A percentile compares a stretch with the other conserved stretches of the same genome.
Evolutionary conservation across 2,797 vertebrate genomes (phyloP).

Genomic region (Fundulus diaphanus): DNA sequence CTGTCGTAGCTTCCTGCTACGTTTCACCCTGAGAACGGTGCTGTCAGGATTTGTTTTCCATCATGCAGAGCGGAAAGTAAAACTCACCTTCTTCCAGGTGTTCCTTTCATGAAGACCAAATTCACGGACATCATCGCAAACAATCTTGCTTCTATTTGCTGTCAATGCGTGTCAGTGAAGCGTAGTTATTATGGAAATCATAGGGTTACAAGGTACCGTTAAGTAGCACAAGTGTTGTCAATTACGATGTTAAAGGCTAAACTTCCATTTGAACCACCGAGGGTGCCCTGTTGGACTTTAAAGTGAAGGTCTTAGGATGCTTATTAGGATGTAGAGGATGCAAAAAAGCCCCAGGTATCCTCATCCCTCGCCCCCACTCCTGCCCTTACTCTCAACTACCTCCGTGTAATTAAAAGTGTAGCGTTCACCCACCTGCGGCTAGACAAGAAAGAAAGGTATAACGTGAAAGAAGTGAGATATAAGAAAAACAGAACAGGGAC

Average conservation of each 20-base stretch:
- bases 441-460: constrained; percentile 76
- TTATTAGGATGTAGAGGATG: constrained; percentile 69
- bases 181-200: neutral
- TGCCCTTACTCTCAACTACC: constrained; percentile 56
- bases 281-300: constrained; percentile 59
- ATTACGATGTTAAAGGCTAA: constrained; percentile 5
- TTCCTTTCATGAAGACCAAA: neutral
- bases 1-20: no score
- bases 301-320: constrained; percentile 54
- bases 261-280: constrained; percentile 11
- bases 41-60: neutral
- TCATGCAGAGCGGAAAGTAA: no score
- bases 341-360: constrained; percentile 69
- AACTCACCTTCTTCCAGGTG: neutral
- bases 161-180: neutral
- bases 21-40: neutral
- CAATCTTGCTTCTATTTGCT: neutral
- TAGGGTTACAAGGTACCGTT: neutral
- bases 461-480: constrained; percentile 30
- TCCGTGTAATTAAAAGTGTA: constrained; percentile 79
- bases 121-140: neutral
- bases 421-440: constrained; percentile 69
- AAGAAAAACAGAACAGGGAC: constrained; percentile 19
- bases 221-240: neutral
- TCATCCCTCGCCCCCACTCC: constrained; percentile 21